These are phyloP conservation scores for Drymonia ruficornis DNA, from an alignment of 2,888 invertebrate species.

Conservation along the genomic window DNA sequence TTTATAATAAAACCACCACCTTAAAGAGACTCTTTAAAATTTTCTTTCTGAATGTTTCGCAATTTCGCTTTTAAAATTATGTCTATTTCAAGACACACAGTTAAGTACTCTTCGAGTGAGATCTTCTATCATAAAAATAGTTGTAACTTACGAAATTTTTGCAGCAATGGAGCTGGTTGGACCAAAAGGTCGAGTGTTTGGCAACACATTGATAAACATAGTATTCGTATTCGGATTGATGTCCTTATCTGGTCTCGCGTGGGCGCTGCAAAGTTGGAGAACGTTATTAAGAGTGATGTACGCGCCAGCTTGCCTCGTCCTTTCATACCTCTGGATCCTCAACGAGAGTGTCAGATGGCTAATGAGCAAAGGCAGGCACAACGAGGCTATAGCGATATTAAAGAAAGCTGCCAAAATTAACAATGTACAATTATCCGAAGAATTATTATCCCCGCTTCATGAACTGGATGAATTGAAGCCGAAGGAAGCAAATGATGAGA, in stretches of 20 bases:
- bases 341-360: slow-evolving; percentile 93
- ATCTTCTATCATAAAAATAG: too few relatives aligned
- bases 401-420: slow-evolving; percentile 88
- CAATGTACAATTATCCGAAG: slow-evolving; percentile 73
- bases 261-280: slow-evolving; percentile 89
- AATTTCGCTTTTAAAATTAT: too few relatives aligned
- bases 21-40: background rate
- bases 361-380: slow-evolving; percentile 87
- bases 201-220: slow-evolving; percentile 88
- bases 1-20: background rate
- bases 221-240: slow-evolving; percentile 90
- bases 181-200: slow-evolving; percentile 89
- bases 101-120: too few relatives aligned
- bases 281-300: slow-evolving; percentile 87
- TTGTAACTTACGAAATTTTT: slow-evolving; percentile 39
- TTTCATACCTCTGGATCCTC: slow-evolving; percentile 88
- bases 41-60: too few relatives aligned
- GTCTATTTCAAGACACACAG: too few relatives aligned
- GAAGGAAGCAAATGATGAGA: slow-evolving; percentile 23
- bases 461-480: slow-evolving; percentile 46
- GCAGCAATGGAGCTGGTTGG: slow-evolving; percentile 92
- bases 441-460: slow-evolving; percentile 66
- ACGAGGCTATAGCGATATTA: slow-evolving; percentile 86
- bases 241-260: slow-evolving; percentile 87
- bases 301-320: slow-evolving; percentile 87